Conservation (phyloP, 2,888 invertebrate genomes). For the Temnothorax rugatulus region DNA sequence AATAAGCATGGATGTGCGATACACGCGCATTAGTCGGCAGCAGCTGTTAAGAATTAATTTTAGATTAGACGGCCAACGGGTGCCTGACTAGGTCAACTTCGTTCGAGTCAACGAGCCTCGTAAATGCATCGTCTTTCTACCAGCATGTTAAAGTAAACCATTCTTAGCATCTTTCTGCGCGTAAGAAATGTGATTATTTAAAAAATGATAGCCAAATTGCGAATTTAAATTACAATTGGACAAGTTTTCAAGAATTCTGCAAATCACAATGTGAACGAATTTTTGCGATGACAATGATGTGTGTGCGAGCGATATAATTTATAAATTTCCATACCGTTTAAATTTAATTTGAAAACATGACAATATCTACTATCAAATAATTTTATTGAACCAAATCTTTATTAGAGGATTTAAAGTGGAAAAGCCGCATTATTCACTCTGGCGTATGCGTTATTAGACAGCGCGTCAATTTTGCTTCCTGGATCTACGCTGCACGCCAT, state of each 20-base stretch:
- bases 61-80: slow-evolving; percentile 83
- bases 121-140: slow-evolving; percentile 66
- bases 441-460: slow-evolving; percentile 11
- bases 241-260: neutral
- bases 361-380: neutral
- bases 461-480: slow-evolving; percentile 62
- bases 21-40: slow-evolving; percentile 68
- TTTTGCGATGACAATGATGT: neutral
- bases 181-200: slow-evolving; percentile 7
- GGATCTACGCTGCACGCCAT: slow-evolving; percentile 52
- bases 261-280: neutral
- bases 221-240: neutral
- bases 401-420: neutral
- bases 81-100: slow-evolving; percentile 81
- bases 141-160: slow-evolving; percentile 11
- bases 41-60: slow-evolving; percentile 85
- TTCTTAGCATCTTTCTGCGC: neutral
- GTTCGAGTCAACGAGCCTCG: slow-evolving; percentile 75
- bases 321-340: neutral
- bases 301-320: neutral
- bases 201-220: neutral
- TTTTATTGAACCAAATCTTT: neutral
- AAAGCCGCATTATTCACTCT: neutral
- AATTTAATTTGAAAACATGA: neutral
- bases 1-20: slow-evolving; percentile 65